A percentile compares a stretch with the other conserved stretches of the same genome.
Evolutionary conservation across 2,113 vertebrate genomes (phyloP).

Genomic region (Tupaia chinensis): DNA sequence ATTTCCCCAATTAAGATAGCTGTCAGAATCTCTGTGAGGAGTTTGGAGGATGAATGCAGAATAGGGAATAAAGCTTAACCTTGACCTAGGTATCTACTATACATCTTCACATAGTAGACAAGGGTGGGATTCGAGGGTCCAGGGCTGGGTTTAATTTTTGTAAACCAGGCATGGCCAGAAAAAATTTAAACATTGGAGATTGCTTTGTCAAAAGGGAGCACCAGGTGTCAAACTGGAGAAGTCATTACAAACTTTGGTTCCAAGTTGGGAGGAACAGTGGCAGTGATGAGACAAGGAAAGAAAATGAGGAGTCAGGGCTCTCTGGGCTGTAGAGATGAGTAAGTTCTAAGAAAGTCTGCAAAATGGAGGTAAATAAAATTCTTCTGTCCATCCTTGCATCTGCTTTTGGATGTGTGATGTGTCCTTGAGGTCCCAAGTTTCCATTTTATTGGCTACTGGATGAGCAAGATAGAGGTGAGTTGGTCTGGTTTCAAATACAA

Average conservation of each 20-base stretch:
- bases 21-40: background rate
- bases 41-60: rapidly evolving
- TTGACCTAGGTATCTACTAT: background rate
- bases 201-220: background rate
- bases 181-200: background rate
- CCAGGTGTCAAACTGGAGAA: background rate
- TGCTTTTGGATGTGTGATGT: background rate
- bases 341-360: background rate
- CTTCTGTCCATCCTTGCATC: background rate
- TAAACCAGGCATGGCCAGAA: background rate
- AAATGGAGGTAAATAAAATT: background rate
- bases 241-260: background rate
- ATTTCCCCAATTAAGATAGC: background rate
- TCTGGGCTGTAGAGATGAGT: background rate
- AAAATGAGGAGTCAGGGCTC: background rate
- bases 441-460: background rate
- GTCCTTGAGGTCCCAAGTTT: background rate
- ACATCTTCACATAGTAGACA: background rate
- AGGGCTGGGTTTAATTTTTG: background rate
- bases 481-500: background rate
- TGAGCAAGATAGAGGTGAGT: background rate
- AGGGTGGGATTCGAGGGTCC: background rate
- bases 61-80: background rate
- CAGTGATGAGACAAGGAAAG: background rate
- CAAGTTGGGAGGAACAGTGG: no score